Evolutionary conservation across 2,113 vertebrate genomes (phyloP).

Genomic region (Rhagologus leucostigma): DNA sequence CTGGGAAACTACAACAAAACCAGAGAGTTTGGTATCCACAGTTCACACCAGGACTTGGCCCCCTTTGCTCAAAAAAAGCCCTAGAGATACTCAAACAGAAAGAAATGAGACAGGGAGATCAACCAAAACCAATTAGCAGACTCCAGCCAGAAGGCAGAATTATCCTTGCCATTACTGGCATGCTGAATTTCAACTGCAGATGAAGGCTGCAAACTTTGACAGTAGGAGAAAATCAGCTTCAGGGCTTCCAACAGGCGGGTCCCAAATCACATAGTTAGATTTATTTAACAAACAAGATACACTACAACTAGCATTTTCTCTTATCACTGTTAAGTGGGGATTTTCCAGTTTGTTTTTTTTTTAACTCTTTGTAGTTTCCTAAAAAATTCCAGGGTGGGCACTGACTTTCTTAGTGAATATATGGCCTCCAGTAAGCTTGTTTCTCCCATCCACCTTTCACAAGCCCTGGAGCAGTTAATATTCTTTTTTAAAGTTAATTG

Average conservation of each 20-base stretch:
- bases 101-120: neutral
- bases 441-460: neutral
- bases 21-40: neutral
- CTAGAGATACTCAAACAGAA: neutral
- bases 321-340: neutral
- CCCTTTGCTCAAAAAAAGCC: neutral
- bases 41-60: neutral
- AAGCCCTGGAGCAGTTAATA: neutral
- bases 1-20: neutral
- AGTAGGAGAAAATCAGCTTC: neutral
- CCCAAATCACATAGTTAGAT: neutral
- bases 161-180: neutral
- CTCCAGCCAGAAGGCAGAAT: slow-evolving; percentile 32
- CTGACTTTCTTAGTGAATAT: neutral
- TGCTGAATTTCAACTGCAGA: neutral
- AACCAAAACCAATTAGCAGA: slow-evolving; percentile 31
- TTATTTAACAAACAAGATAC: slow-evolving; percentile 9
- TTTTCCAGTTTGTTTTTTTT: neutral
- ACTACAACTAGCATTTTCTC: neutral
- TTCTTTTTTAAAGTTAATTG: neutral
- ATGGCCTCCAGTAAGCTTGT: neutral
- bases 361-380: neutral
- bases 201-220: slow-evolving; percentile 2
- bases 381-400: neutral
- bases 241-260: neutral